Evolutionary conservation across 2,113 vertebrate genomes (phyloP).

Genomic region (Silurus asotus): DNA sequence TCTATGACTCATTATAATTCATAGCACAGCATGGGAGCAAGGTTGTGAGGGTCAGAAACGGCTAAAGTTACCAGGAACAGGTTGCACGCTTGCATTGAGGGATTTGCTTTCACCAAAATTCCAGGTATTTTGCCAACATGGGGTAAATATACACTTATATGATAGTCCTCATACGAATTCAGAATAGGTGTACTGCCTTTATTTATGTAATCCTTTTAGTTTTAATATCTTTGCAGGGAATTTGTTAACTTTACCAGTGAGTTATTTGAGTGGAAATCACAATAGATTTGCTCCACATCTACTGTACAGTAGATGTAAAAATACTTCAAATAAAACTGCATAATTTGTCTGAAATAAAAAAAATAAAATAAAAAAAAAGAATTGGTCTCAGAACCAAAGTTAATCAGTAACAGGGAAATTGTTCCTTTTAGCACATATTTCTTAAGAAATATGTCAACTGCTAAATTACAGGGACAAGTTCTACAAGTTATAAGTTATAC

Average conservation of each 20-base stretch:
- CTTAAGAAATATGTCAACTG: not conserved
- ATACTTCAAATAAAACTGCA: not conserved
- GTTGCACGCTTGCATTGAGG: not conserved
- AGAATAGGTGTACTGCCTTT: not conserved
- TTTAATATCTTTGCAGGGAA: not conserved
- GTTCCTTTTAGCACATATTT: not conserved
- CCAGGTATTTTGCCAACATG: not conserved
- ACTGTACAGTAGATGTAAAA: not conserved
- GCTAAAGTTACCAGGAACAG: conserved; percentile 23
- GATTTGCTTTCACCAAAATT: not conserved
- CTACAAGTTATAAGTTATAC: not conserved
- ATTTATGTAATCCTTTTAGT: not conserved
- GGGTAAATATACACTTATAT: not conserved
- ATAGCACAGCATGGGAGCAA: conserved; percentile 40
- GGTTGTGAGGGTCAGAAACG: conserved; percentile 22
- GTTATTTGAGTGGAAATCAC: not conserved
- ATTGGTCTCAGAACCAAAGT: no score
- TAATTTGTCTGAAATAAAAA: not conserved
- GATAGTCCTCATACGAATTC: not conserved
- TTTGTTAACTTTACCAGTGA: not conserved
- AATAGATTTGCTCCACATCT: not conserved
- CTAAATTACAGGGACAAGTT: not conserved
- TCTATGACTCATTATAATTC: conserved; percentile 47
- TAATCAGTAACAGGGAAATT: not conserved
- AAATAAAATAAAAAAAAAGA: not conserved